These are phyloP conservation scores for Gallinago stenura DNA, from an alignment of 2,797 vertebrate species.

Conservation along the genomic window DNA sequence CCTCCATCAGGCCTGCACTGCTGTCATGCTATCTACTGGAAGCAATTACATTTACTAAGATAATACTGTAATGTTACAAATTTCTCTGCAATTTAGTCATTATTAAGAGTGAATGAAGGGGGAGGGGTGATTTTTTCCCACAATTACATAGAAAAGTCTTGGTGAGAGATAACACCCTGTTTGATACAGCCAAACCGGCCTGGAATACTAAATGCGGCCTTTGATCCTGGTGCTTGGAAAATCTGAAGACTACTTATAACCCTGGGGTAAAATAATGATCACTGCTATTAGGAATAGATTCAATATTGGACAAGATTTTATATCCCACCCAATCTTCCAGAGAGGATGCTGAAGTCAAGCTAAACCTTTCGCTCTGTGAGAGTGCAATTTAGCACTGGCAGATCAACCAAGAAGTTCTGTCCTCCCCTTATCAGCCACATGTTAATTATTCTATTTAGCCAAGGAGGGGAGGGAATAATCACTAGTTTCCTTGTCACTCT, in stretches of 20 bases:
- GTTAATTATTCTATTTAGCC: background rate
- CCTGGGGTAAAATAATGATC: background rate
- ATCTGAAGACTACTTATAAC: background rate
- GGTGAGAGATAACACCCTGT: background rate
- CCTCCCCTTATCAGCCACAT: background rate
- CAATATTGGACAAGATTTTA: background rate
- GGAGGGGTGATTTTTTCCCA: background rate
- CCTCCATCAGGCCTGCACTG: background rate
- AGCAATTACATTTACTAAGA: background rate
- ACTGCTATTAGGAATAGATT: background rate
- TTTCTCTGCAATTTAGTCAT: background rate
- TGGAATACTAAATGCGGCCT: background rate
- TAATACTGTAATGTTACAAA: background rate
- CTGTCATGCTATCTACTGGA: constrained; percentile 46
- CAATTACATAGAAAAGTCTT: background rate
- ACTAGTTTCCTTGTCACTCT: background rate
- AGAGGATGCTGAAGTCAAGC: background rate
- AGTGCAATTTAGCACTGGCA: background rate
- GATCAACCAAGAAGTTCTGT: background rate
- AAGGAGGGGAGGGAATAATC: background rate
- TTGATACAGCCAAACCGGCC: background rate
- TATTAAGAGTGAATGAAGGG: background rate
- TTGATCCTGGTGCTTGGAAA: background rate
- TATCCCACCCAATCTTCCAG: background rate
- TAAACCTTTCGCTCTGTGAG: background rate